A percentile compares a stretch with the other conserved stretches of the same genome.
phyloP scores from a whole-genome alignment of 2,797 vertebrate species.

The Tapera naevia region DNA sequence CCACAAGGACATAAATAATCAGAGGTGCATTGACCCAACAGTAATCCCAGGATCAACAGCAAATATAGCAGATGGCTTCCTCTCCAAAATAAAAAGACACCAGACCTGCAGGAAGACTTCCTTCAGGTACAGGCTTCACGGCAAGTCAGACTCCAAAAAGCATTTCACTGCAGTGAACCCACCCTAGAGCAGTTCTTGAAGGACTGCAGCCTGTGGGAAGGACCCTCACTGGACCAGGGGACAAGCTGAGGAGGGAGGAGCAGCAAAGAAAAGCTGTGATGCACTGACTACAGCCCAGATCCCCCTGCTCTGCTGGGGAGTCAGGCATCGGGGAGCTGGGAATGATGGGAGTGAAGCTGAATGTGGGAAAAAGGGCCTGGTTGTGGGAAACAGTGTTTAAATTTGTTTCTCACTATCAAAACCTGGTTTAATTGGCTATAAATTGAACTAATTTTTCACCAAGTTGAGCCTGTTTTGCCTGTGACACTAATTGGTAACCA shows the following conservation, averaged over 20 bases:
- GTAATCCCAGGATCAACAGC: neutral
- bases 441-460: neutral
- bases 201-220: neutral
- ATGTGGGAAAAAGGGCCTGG: neutral
- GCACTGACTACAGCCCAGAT: neutral
- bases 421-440: neutral
- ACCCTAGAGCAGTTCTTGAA: fast-evolving
- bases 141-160: neutral
- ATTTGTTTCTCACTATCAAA: neutral
- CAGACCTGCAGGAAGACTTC: neutral
- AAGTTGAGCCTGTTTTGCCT: neutral
- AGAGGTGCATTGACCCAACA: neutral
- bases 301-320: fast-evolving
- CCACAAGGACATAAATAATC: fast-evolving
- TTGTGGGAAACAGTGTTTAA: neutral
- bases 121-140: neutral
- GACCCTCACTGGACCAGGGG: neutral
- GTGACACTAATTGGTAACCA: neutral
- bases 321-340: no score
- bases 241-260: neutral
- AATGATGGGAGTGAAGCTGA: neutral
- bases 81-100: neutral
- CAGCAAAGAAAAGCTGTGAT: neutral
- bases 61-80: neutral
- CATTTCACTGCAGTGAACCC: neutral